Evolutionary conservation across 2,888 invertebrate species (phyloP).

Genomic region (Watsonalla cultraria): DNA sequence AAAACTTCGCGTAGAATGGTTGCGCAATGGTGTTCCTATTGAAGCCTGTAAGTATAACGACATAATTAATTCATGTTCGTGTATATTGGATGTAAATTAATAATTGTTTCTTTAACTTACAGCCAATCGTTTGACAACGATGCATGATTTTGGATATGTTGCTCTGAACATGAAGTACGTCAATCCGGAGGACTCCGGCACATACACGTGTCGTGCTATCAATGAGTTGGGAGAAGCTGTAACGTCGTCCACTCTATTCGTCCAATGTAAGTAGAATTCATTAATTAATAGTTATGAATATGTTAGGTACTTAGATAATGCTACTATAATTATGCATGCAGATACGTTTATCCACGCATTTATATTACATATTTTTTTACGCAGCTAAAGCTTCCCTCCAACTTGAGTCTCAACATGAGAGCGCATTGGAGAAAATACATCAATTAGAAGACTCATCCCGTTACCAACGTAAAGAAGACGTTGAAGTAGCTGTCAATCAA

Average conservation of each 20-base stretch:
- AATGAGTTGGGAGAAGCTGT: conserved; percentile 97
- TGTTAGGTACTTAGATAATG: background rate
- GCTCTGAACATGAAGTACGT: conserved; percentile 96
- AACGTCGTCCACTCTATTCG: conserved; percentile 93
- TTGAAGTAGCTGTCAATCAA: conserved; percentile 88
- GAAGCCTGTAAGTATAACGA: conserved; percentile 85
- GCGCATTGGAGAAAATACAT: conserved; percentile 90
- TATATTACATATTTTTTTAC: conserved; percentile 15
- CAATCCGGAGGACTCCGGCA: conserved; percentile 97
- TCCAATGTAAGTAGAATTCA: conserved; percentile 83
- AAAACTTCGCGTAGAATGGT: conserved; percentile 95
- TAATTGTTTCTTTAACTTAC: conserved; percentile 15
- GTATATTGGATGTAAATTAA: conserved; percentile 3
- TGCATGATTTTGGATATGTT: conserved; percentile 99
- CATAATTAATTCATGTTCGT: background rate
- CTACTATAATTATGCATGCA: background rate
- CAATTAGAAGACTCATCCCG: conserved; percentile 90
- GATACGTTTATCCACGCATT: background rate
- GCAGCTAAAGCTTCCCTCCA: conserved; percentile 91
- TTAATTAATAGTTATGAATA: background rate
- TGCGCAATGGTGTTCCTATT: conserved; percentile 93
- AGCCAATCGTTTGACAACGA: conserved; percentile 94
- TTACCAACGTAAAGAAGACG: conserved; percentile 89
- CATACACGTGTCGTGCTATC: conserved; percentile 95
- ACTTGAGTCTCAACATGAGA: conserved; percentile 93